Conservation (phyloP, 1,140 invertebrate genomes). For the Caenorhabditis briggsae region DNA sequence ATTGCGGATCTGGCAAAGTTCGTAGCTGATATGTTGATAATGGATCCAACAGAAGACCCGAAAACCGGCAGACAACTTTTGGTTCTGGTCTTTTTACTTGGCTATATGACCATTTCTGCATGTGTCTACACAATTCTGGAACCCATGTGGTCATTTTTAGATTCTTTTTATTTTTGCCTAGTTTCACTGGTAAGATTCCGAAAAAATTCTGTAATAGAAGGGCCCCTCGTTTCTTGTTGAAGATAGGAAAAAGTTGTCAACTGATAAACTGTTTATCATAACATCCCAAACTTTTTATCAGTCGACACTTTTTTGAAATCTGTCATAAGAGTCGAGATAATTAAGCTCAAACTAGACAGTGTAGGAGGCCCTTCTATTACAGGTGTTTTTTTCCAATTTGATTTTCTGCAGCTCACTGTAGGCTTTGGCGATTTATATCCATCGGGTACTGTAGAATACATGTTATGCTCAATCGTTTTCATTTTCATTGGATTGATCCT, state of each 20-base stretch:
- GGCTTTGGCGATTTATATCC: constrained; percentile 54
- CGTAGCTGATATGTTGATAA: constrained; percentile 45
- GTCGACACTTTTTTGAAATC: too few species aligned
- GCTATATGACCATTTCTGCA: constrained; percentile 50
- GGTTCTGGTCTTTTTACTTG: constrained; percentile 28
- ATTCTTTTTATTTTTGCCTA: constrained; percentile 53
- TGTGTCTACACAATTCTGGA: constrained; percentile 24
- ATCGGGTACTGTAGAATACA: constrained; percentile 21
- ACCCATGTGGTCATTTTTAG: constrained; percentile 50
- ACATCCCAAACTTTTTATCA: too few species aligned
- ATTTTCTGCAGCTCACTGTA: constrained; percentile 49
- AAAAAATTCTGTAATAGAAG: too few species aligned
- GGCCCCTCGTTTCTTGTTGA: too few species aligned
- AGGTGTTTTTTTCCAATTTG: too few species aligned
- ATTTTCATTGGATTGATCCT: constrained; percentile 47
- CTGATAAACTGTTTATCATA: too few species aligned
- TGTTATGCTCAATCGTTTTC: constrained; percentile 47
- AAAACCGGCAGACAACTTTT: background rate
- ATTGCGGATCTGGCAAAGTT: constrained; percentile 55
- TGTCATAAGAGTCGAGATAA: too few species aligned
- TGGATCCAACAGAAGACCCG: constrained; percentile 20
- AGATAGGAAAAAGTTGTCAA: too few species aligned
- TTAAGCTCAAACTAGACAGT: too few species aligned
- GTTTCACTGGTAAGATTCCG: constrained; percentile 23
- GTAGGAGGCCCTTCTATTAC: too few species aligned